Conservation (phyloP, 2,888 invertebrate species). For the Oscheius sp. region DNA sequence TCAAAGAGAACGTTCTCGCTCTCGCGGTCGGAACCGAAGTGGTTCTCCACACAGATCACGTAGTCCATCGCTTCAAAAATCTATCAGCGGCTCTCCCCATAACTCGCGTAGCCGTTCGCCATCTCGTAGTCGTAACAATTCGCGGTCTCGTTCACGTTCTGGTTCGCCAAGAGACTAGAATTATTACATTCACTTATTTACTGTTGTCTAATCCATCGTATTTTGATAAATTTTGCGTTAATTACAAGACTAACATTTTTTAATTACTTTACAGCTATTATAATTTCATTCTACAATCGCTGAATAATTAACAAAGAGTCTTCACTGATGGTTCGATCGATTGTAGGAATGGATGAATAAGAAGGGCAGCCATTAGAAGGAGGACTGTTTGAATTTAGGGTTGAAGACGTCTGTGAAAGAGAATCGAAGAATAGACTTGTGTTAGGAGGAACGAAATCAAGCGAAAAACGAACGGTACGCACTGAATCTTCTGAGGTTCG, state of each 20-base stretch:
- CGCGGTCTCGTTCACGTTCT: constrained; percentile 30
- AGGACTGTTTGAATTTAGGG: neutral
- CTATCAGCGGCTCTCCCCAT: neutral
- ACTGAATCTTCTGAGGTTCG: constrained; percentile 10
- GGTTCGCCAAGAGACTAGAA: neutral
- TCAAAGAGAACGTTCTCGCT: constrained; percentile 9
- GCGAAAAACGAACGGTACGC: constrained; percentile 20
- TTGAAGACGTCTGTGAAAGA: neutral
- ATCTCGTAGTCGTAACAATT: neutral
- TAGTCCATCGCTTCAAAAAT: neutral
- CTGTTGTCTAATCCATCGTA: neutral
- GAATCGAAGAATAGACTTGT: neutral
- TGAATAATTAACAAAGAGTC: constrained; percentile 44
- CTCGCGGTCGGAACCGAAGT: constrained; percentile 20
- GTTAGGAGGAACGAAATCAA: constrained; percentile 11
- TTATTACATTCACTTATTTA: no score
- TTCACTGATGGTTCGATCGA: constrained; percentile 54
- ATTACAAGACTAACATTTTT: no score
- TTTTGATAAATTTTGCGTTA: no score
- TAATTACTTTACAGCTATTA: no score
- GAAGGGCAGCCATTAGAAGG: constrained; percentile 16
- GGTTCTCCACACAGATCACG: constrained; percentile 8
- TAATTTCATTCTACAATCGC: constrained; percentile 31
- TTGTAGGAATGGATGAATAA: constrained; percentile 48
- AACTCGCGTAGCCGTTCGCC: constrained; percentile 24